A percentile compares a stretch with the other conserved stretches of the same genome.
Conservation (phyloP, 2,888 invertebrate genomes). For the Mythimna pallens region DNA sequence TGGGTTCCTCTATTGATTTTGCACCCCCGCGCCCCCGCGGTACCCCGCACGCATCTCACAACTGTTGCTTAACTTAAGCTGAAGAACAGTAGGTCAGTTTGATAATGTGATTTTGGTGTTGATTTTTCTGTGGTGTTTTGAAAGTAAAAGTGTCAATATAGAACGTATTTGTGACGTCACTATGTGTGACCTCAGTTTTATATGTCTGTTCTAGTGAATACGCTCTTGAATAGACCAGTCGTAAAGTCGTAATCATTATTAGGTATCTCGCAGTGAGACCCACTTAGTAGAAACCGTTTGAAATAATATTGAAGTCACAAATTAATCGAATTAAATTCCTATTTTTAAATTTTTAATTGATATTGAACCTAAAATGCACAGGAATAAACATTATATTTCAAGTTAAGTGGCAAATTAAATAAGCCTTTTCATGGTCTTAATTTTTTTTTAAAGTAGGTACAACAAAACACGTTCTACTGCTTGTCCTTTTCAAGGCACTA, state of each 20-base stretch:
- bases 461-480: slow-evolving; percentile 34
- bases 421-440: background rate
- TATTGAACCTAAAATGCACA: background rate
- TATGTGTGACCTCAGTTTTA: too few species aligned
- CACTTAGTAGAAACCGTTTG: background rate
- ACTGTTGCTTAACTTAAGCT: slow-evolving; percentile 86
- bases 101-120: slow-evolving; percentile 18
- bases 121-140: background rate
- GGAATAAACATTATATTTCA: background rate
- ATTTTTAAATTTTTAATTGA: background rate
- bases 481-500: slow-evolving; percentile 10
- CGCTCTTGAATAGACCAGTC: background rate
- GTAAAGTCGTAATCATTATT: background rate
- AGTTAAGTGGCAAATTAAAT: background rate
- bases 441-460: background rate
- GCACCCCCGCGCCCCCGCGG: slow-evolving; percentile 74
- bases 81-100: slow-evolving; percentile 66
- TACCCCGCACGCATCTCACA: slow-evolving; percentile 84
- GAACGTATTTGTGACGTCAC: background rate
- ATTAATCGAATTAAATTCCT: background rate
- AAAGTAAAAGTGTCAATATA: background rate
- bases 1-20: slow-evolving; percentile 86
- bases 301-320: background rate
- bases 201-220: too few species aligned
- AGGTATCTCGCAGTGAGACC: background rate